Percentiles rank a stretch among this genome's conserved stretches.
Evolutionary conservation across 2,113 vertebrate species (phyloP).

Genomic region (Gopherus flavomarginatus): DNA sequence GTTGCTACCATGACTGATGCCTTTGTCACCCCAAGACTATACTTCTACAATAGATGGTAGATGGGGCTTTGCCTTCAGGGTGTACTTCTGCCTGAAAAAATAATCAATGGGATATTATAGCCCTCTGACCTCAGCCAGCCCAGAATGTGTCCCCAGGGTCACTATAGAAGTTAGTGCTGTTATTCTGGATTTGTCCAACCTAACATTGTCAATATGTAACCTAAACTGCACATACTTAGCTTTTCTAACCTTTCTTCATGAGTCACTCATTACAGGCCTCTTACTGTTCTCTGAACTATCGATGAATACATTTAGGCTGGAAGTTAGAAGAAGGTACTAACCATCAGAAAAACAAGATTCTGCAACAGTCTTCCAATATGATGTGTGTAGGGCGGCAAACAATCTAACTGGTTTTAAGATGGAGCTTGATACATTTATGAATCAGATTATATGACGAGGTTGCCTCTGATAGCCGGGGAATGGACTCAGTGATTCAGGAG

Average conservation of each 20-base stretch:
- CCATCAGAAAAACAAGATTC: not conserved
- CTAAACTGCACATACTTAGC: not conserved
- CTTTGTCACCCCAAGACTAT: rapidly evolving
- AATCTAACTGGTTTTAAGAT: not conserved
- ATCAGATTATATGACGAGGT: not conserved
- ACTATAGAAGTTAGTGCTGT: not conserved
- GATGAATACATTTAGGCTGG: not conserved
- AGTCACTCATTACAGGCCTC: not conserved
- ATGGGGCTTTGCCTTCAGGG: rapidly evolving
- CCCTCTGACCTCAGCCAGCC: not conserved
- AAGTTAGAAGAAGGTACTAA: not conserved
- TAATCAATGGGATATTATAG: not conserved
- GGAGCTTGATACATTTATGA: not conserved
- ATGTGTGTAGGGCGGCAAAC: not conserved
- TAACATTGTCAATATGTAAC: rapidly evolving
- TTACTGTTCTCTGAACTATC: not conserved
- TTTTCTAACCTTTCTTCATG: not conserved
- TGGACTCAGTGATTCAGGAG: not conserved
- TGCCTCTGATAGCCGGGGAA: not conserved
- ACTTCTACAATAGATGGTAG: not conserved
- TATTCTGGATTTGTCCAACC: not conserved
- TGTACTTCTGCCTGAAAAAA: not conserved
- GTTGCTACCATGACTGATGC: not conserved
- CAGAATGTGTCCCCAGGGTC: rapidly evolving
- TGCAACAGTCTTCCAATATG: not conserved